phyloP scores from a whole-genome alignment of 2,888 invertebrate species.

The Leuctra nigra region DNA sequence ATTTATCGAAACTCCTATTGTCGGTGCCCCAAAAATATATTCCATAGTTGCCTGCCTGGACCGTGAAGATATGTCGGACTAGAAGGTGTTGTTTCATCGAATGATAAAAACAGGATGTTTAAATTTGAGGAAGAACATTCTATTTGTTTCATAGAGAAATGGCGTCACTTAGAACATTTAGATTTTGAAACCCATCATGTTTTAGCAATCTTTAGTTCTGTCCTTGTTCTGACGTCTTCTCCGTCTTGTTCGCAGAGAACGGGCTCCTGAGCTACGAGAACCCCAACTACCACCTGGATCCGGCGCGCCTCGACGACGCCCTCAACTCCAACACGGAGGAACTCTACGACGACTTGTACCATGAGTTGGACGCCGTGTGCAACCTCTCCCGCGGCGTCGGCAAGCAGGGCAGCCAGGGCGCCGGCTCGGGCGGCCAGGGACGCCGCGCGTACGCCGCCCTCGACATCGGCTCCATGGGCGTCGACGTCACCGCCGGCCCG shows the following conservation, averaged over 20 bases:
- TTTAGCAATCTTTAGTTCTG: too few relatives aligned
- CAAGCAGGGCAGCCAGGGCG: conserved; percentile 33
- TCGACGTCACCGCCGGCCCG: conserved; percentile 56
- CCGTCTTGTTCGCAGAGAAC: conserved; percentile 67
- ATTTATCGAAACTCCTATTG: too few relatives aligned
- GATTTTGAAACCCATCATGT: too few relatives aligned
- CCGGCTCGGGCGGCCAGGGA: conserved; percentile 41
- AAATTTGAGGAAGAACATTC: too few relatives aligned
- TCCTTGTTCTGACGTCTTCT: too few relatives aligned
- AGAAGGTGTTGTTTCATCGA: too few relatives aligned
- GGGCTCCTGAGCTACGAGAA: conserved; percentile 87
- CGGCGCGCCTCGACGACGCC: conserved; percentile 68
- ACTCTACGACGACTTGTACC: conserved; percentile 67
- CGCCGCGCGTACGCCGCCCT: conserved; percentile 59
- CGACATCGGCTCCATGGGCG: conserved; percentile 64
- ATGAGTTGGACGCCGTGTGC: conserved; percentile 52
- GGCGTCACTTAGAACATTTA: too few relatives aligned
- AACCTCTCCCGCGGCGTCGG: conserved; percentile 44
- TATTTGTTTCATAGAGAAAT: too few relatives aligned
- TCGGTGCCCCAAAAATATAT: too few relatives aligned
- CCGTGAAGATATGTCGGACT: too few relatives aligned
- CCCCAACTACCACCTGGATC: conserved; percentile 81
- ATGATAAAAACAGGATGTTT: too few relatives aligned
- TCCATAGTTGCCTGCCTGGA: too few relatives aligned
- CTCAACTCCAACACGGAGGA: conserved; percentile 57